These are phyloP conservation scores for Drosophila nikananu DNA, from an alignment of 1,140 invertebrate genomes.

Conservation along the genomic window DNA sequence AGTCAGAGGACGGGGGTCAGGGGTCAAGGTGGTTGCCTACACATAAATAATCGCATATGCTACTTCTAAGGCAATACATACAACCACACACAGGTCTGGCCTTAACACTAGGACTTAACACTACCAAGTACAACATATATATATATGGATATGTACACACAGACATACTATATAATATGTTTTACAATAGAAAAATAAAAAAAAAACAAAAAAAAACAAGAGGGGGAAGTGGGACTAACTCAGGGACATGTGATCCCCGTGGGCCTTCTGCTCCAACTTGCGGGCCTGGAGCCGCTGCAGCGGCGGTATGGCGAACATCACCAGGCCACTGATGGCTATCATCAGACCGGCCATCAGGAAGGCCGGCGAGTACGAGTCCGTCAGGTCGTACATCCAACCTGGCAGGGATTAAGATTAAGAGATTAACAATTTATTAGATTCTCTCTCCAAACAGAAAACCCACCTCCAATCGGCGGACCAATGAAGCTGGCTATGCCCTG, in stretches of 20 bases:
- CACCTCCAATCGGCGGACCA: conserved; percentile 95
- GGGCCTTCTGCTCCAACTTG: conserved; percentile 50
- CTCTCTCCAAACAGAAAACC: too few species aligned
- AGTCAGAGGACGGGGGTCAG: neutral
- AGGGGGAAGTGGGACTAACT: conserved; percentile 51
- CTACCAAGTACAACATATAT: conserved; percentile 15
- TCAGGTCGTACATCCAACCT: conserved; percentile 93
- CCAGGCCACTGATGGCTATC: conserved; percentile 94
- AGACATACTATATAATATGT: conserved; percentile 5
- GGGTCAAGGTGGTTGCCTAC: conserved; percentile 4
- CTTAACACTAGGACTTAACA: conserved; percentile 25
- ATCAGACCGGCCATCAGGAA: conserved; percentile 93
- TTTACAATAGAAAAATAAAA: conserved; percentile 29
- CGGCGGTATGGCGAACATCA: conserved; percentile 95
- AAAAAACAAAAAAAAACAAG: neutral
- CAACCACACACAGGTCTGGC: conserved; percentile 14
- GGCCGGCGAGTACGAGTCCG: conserved; percentile 92
- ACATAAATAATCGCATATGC: conserved; percentile 36
- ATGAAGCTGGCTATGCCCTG: conserved; percentile 96
- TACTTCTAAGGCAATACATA: conserved; percentile 17
- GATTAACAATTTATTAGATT: too few species aligned
- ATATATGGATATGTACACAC: neutral
- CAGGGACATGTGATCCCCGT: conserved; percentile 64
- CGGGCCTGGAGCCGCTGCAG: conserved; percentile 87
- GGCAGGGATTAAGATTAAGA: conserved; percentile 61